A percentile compares a stretch with the other conserved stretches of the same genome.
These are phyloP conservation scores for Champsocephalus esox DNA, from an alignment of 2,797 vertebrate genomes.

Conservation along the genomic window DNA sequence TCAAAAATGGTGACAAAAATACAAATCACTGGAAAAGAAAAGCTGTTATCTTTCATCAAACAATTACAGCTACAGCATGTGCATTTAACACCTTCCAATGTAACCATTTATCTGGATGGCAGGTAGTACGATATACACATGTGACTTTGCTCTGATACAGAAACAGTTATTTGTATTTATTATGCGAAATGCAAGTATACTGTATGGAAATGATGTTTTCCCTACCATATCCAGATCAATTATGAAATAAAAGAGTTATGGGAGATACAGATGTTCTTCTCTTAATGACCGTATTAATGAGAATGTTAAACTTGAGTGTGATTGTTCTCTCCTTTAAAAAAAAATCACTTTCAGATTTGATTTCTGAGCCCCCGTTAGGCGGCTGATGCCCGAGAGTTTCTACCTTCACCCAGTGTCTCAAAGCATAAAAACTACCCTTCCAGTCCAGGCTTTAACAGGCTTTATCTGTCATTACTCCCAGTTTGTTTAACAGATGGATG, in stretches of 20 bases:
- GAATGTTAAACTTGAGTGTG: too few relatives aligned
- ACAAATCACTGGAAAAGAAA: constrained; percentile 3
- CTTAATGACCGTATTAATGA: neutral
- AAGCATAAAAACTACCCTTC: constrained; percentile 3
- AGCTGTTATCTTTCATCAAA: neutral
- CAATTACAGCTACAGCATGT: neutral
- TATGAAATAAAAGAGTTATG: neutral
- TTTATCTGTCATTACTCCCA: constrained; percentile 17
- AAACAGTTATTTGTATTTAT: neutral
- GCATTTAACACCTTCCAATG: neutral
- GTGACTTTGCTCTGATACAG: neutral
- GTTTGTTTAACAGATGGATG: constrained; percentile 47
- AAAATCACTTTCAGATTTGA: constrained; percentile 5
- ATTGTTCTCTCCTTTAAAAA: constrained; percentile 9
- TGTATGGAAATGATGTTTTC: neutral
- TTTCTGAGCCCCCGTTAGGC: constrained; percentile 15
- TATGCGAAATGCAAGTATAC: neutral
- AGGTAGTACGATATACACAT: neutral
- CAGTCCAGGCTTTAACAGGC: constrained; percentile 6
- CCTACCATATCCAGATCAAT: too few relatives aligned
- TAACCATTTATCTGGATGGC: constrained; percentile 5
- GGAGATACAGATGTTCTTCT: neutral
- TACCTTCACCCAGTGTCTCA: constrained; percentile 2
- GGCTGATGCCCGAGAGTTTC: neutral
- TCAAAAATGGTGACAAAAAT: neutral